Base-by-base conservation (phyloP, 2,797 vertebrate species). In the Oryzias sinensis region DNA sequence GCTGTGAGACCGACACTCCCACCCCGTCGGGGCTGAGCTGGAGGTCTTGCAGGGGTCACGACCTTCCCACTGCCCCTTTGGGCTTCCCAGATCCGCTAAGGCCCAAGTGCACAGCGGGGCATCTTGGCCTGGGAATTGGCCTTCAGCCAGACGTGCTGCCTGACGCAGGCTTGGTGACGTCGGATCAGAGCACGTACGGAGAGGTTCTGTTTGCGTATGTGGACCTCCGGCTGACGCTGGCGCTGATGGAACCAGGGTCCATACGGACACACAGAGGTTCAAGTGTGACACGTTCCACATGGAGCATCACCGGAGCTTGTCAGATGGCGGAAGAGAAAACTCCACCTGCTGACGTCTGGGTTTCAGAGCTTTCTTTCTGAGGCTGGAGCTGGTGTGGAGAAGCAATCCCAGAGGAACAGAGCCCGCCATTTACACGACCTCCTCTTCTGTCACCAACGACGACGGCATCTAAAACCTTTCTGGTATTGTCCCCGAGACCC, bases 31-130 rank as follows among this genome's bases (percentile, higher is more conserved):
- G 81, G 71, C 70, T 45, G 65, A 62, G 66, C 53, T 20, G 61
- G 53, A 70, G 88, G 90, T 90, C 73, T 2, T 22, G 18, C 43
- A 43, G 72, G 88, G 88, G 90, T 88, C 81, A 6, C 42, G 61
- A 91, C 90, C 90, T 92, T 92, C 90, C 89, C 90, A 91, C 76
- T 85, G 77, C 81, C 84, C 81, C 79, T 63, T 49, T 66, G 59
- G 72, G 80, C 70, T 90, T 90, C 84, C 84, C 87, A 90, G 84
- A 89, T 66, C 74, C 76, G 68, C 37, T 37, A 53, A 68, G 88
- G 75, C 69, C 68, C 59, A n/a, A 50, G 56, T 43, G 79, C 59
- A 81, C 83, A 72, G 53, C 20, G 33, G 71, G 81, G 70, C 76
- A 74, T 69, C 59, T 68, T 13, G 29, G 88, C 80, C 85, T 93